A percentile compares a stretch with the other conserved stretches of the same genome.
These are phyloP conservation scores for Acropora yongei DNA, from an alignment of 64 coral and sea anemone genomes.

Conservation along the genomic window DNA sequence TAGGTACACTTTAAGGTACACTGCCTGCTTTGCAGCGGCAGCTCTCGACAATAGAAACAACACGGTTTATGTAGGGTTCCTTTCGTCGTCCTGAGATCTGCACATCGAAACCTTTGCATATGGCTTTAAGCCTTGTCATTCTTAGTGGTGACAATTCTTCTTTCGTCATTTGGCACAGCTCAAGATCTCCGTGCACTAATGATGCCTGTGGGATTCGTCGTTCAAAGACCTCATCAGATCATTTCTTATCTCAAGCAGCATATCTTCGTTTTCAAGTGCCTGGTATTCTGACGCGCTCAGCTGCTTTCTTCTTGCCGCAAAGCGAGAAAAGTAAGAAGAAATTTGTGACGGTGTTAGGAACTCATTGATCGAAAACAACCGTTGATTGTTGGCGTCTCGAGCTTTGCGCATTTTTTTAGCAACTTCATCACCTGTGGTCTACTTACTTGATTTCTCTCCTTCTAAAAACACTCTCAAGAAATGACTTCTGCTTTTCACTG, in stretches of 20 bases:
- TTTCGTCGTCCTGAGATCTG: constrained; percentile 1
- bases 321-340: constrained; percentile 23
- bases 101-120: background rate
- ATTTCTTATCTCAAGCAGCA: constrained; percentile 9
- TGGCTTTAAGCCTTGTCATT: constrained; percentile 11
- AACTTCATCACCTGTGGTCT: constrained; percentile 46
- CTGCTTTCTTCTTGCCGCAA: constrained; percentile 53
- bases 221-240: constrained; percentile 18
- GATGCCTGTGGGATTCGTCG: background rate
- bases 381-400: constrained; percentile 24
- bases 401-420: constrained; percentile 57
- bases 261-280: constrained; percentile 10
- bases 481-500: constrained; percentile 70
- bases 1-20: background rate
- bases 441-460: constrained; percentile 51
- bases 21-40: background rate
- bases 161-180: constrained; percentile 10
- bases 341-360: constrained; percentile 34
- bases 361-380: constrained; percentile 55
- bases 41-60: constrained; percentile 13
- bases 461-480: constrained; percentile 52
- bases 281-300: constrained; percentile 1
- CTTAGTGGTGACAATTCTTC: constrained; percentile 16
- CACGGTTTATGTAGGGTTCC: background rate
- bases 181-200: constrained; percentile 1